Evolutionary conservation across 2,113 vertebrate genomes (phyloP), one percentile per base, ranked within the genome.

Genomic region (Aramus guarauna): DNA sequence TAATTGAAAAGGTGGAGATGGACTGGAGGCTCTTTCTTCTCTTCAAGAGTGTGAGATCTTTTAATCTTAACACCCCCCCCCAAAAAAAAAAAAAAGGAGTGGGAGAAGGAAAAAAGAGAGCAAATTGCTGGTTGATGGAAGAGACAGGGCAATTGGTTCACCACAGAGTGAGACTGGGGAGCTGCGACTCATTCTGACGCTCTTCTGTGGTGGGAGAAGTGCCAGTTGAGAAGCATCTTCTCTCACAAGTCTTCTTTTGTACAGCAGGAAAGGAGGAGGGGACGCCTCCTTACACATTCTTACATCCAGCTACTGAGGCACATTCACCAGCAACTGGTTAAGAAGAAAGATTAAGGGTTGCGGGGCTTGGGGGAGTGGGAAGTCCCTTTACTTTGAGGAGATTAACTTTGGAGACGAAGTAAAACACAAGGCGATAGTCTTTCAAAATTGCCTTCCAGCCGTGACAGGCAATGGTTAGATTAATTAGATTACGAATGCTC

Each of bases 401-500:
- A 98, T 98, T 97, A 97, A 92, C 93, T 97, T 94, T 20, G 3
- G 21, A 94, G 95, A 91, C 9, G 36, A 92, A 92, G 67, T 95
- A 79, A 97, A 97, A 96, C 95, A 95, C 85, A 96, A 71, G 96
- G 85, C 0, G 91, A 96, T 96, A 97, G 96, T 96, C 95, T 98
- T 98, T 96, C 96, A 96, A 82, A 96, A 94, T 79, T 95, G 96
- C 96, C 96, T 97, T 89, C 96, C 93, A 96, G 97, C 96, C 8
- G 52, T 93, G 92, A 97, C 96, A 97, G 92, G 96, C 97, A 73
- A 37, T 19, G 85, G 88, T 91, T 94, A 92, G 79, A 93, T 97
- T 96, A 97, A 97, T 97, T 85, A 96, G 97, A 97, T 98, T 97
- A 97, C 19, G 56, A 94, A 90, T 98, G 96, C 90, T 97, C 97